Evolutionary conservation across 1,140 invertebrate species (phyloP).

Genomic region (Hycleus phaleratus): DNA sequence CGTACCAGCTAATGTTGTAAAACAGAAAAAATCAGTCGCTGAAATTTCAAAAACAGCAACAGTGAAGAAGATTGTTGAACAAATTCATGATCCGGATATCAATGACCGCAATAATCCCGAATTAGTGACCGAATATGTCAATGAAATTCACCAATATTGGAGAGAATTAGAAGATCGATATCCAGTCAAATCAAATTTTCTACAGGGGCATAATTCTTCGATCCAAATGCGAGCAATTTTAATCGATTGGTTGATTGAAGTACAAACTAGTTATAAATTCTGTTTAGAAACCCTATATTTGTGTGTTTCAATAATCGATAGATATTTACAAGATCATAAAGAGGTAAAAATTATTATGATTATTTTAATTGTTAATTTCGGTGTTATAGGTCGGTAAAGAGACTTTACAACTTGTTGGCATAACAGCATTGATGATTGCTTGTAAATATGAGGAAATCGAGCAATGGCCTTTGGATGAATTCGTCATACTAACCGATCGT

Average conservation of each 20-base stretch:
- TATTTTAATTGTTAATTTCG: constrained; percentile 30
- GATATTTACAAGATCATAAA: constrained; percentile 69
- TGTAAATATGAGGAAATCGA: constrained; percentile 96
- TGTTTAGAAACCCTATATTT: constrained; percentile 88
- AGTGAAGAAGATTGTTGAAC: too few relatives aligned
- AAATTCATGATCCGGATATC: too few relatives aligned
- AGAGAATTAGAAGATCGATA: constrained; percentile 59
- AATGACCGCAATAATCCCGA: constrained; percentile 54
- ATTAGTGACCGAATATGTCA: constrained; percentile 72
- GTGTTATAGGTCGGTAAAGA: constrained; percentile 51
- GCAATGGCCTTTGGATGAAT: constrained; percentile 79
- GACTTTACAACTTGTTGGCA: constrained; percentile 82
- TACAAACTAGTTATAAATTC: constrained; percentile 81
- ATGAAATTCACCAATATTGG: constrained; percentile 79
- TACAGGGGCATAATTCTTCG: constrained; percentile 60
- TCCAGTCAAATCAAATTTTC: constrained; percentile 53
- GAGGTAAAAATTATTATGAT: constrained; percentile 7
- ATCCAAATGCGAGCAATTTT: constrained; percentile 81
- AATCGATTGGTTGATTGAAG: constrained; percentile 91
- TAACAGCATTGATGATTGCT: constrained; percentile 85
- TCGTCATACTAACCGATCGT: constrained; percentile 70
- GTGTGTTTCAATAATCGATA: constrained; percentile 80
- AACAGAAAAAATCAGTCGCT: too few relatives aligned
- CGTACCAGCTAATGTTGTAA: too few relatives aligned
- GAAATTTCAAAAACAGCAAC: too few relatives aligned